Evolutionary conservation across 2,113 vertebrate genomes (phyloP).

Genomic region (Triplophysa tibetana): DNA sequence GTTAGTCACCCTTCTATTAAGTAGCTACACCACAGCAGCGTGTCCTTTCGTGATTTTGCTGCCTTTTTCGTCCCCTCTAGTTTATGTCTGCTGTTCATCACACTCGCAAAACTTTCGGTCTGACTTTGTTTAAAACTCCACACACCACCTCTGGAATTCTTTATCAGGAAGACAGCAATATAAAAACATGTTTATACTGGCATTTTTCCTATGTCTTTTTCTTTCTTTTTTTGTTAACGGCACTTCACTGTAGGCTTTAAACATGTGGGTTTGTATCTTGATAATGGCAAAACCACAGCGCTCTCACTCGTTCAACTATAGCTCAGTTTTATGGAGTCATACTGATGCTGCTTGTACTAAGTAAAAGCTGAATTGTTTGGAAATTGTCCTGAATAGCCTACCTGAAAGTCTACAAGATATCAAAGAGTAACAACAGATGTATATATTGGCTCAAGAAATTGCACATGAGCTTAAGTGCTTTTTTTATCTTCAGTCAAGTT

Average conservation of each 20-base stretch:
- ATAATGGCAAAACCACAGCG: conserved; percentile 66
- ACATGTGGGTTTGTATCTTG: conserved; percentile 55
- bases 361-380: conserved; percentile 23
- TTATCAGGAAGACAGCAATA: conserved; percentile 67
- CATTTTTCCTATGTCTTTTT: conserved; percentile 28
- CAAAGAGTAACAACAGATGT: not conserved
- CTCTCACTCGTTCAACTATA: conserved; percentile 49
- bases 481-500: conserved; percentile 20
- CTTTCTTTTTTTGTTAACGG: conserved; percentile 28
- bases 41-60: conserved; percentile 64
- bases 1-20: conserved; percentile 52
- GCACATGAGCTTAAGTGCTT: conserved; percentile 7
- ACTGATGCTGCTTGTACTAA: conserved; percentile 43
- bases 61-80: conserved; percentile 55
- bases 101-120: conserved; percentile 63
- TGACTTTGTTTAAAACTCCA: conserved; percentile 66
- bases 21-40: conserved; percentile 42
- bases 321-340: conserved; percentile 47
- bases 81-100: conserved; percentile 76
- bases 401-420: conserved; percentile 18
- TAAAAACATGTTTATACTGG: conserved; percentile 64
- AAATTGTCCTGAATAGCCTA: conserved; percentile 11
- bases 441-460: conserved; percentile 1
- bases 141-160: conserved; percentile 64
- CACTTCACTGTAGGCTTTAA: conserved; percentile 58